Evolutionary conservation across 2,797 vertebrate genomes (phyloP).

Genomic region (Centroberyx gerrardi): DNA sequence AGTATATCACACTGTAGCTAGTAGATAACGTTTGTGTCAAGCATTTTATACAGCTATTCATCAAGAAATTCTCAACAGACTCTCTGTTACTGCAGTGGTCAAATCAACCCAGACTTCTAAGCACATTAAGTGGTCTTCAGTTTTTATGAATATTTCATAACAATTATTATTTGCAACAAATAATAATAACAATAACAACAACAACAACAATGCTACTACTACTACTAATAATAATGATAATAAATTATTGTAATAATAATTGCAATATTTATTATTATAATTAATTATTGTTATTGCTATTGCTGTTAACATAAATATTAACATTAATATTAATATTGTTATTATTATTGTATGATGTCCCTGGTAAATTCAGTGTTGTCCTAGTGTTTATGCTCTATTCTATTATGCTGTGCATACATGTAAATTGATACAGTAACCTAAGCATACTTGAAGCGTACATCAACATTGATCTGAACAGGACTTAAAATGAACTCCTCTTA

Average conservation of each 20-base stretch:
- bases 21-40: slow-evolving; percentile 6
- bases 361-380: not conserved
- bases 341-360: too few relatives aligned
- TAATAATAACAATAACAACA: too few relatives aligned
- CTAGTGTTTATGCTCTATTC: too few relatives aligned
- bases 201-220: too few relatives aligned
- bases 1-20: not conserved
- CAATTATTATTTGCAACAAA: slow-evolving; percentile 9
- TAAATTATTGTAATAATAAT: too few relatives aligned
- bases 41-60: not conserved
- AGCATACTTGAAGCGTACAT: slow-evolving; percentile 62
- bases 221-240: too few relatives aligned
- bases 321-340: too few relatives aligned
- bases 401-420: not conserved
- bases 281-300: too few relatives aligned
- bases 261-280: too few relatives aligned
- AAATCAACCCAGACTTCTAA: not conserved
- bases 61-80: not conserved
- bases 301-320: too few relatives aligned
- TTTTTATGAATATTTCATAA: slow-evolving; percentile 16
- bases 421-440: not conserved
- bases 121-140: not conserved
- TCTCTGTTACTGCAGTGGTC: not conserved
- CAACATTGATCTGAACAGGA: slow-evolving; percentile 61
- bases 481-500: slow-evolving; percentile 65